Evolutionary conservation across 2,797 vertebrate species (phyloP), one percentile per base, ranked within the genome.

Genomic region (Gallinago stenura): DNA sequence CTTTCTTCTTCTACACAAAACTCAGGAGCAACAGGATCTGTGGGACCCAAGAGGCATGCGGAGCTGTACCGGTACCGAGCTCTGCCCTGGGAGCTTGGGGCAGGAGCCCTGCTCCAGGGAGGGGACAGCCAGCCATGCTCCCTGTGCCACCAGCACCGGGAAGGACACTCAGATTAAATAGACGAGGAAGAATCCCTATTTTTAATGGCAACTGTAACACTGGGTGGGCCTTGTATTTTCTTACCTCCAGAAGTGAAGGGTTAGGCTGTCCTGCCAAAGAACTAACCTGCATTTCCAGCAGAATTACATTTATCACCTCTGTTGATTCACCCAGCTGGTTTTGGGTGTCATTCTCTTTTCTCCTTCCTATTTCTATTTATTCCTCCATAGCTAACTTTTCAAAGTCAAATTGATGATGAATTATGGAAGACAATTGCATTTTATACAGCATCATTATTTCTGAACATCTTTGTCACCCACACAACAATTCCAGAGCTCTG

Each of bases 11-110:
- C 20, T n/a, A 8, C 58, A 15, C 28, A 22, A 13, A 50, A 45
- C 3, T 37, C 58, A 48, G 54, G 57, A 80, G 31, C 43, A 64
- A 8, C 3, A 48, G 17, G 12, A 17, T n/a, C 8, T 31, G 46
- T 1, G 43, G 37, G n/a, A 31, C 5, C 3, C 22, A 4, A 14
- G 18, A 3, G 3, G 53, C 7, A 6, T 4, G 14, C 6, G 54
- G 54, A 45, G 45, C 84, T 46, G 25, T 1, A 5, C 35, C 50
- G n/a, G 69, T 1, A 17, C 54, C 24, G 22, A 60, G 31, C 24
- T 26, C 35, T 12, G 25, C 35, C 4, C 18, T 0, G 0, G 31
- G 9, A 58, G 25, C 26, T 28, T 0, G 4, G 68, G 33, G 37
- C 56, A 41, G 61, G 17, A 61, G 20, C 48, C 53, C 46, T 26